Percentiles rank a stretch among this genome's conserved stretches.
phyloP scores from a whole-genome alignment of 2,113 vertebrate genomes.

The Siniperca knerii region DNA sequence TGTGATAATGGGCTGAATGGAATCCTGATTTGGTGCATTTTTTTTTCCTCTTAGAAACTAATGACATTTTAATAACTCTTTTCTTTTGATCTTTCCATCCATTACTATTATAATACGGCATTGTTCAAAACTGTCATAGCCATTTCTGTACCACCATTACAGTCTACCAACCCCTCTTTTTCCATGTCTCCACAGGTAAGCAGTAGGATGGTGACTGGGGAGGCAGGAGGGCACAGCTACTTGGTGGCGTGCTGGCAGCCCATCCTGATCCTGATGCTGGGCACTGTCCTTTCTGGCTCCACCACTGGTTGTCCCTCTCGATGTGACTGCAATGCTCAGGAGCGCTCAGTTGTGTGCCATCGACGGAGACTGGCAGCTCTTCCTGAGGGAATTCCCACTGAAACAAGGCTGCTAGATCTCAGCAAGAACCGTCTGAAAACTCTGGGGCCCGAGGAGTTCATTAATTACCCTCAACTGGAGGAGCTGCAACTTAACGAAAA shows the following conservation, averaged over 20 bases:
- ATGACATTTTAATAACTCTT: not conserved
- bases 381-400: slow-evolving; percentile 96
- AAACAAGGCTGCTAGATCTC: slow-evolving; percentile 93
- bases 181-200: slow-evolving; percentile 89
- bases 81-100: not conserved
- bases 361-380: slow-evolving; percentile 91
- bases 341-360: slow-evolving; percentile 95
- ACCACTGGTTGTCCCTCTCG: slow-evolving; percentile 96
- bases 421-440: slow-evolving; percentile 97
- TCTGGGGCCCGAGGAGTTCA: slow-evolving; percentile 95
- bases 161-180: slow-evolving; percentile 7
- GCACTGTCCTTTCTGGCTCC: slow-evolving; percentile 94
- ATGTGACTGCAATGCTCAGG: slow-evolving; percentile 96
- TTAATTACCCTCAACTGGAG: slow-evolving; percentile 95
- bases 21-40: not conserved
- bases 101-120: not conserved
- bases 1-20: not conserved
- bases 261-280: slow-evolving; percentile 97
- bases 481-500: slow-evolving; percentile 98
- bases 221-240: slow-evolving; percentile 94
- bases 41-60: not conserved
- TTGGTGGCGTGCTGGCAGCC: slow-evolving; percentile 99
- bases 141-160: not conserved
- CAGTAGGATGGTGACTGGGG: slow-evolving; percentile 94
- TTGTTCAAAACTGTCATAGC: not conserved